Percentiles rank a stretch among this genome's conserved stretches.
phyloP scores from a whole-genome alignment of 92 coral and sea anemone species.

The Parazoanthus swiftii region DNA sequence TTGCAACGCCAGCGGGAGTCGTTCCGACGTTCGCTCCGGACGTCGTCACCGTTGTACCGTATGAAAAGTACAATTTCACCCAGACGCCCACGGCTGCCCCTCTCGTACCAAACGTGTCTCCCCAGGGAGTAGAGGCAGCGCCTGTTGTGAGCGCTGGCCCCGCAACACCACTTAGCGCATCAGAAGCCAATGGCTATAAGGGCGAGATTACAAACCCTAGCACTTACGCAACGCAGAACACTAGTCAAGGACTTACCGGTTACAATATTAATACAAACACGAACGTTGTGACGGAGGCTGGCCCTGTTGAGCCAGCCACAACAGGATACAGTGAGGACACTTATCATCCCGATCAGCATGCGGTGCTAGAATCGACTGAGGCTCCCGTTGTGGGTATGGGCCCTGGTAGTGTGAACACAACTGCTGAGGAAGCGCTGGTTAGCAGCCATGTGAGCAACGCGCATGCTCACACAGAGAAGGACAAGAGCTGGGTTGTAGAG shows the following conservation, averaged over 20 bases:
- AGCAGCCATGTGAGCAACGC: slow-evolving; percentile 18
- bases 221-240: slow-evolving; percentile 10
- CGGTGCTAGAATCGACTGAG: slow-evolving; percentile 20
- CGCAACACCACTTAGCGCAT: slow-evolving; percentile 31
- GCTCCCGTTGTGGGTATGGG: slow-evolving; percentile 28
- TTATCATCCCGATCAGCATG: slow-evolving; percentile 29
- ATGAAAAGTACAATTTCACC: slow-evolving; percentile 67
- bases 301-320: not conserved
- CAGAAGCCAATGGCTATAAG: slow-evolving; percentile 31
- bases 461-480: slow-evolving; percentile 14
- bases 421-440: slow-evolving; percentile 13
- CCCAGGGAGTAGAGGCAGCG: slow-evolving; percentile 14
- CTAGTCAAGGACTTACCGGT: slow-evolving; percentile 16
- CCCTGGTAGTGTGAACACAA: slow-evolving; percentile 14
- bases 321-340: slow-evolving; percentile 27
- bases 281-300: slow-evolving; percentile 20
- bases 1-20: slow-evolving; percentile 36
- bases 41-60: slow-evolving; percentile 53
- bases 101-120: not conserved
- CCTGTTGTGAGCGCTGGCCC: slow-evolving; percentile 32
- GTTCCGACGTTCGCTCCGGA: slow-evolving; percentile 72
- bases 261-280: slow-evolving; percentile 36
- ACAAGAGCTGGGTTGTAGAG: slow-evolving; percentile 58
- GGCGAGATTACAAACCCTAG: slow-evolving; percentile 13
- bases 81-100: slow-evolving; percentile 40